phyloP scores from a whole-genome alignment of 2,888 invertebrate genomes.

The Arrhopalites spinosus region DNA sequence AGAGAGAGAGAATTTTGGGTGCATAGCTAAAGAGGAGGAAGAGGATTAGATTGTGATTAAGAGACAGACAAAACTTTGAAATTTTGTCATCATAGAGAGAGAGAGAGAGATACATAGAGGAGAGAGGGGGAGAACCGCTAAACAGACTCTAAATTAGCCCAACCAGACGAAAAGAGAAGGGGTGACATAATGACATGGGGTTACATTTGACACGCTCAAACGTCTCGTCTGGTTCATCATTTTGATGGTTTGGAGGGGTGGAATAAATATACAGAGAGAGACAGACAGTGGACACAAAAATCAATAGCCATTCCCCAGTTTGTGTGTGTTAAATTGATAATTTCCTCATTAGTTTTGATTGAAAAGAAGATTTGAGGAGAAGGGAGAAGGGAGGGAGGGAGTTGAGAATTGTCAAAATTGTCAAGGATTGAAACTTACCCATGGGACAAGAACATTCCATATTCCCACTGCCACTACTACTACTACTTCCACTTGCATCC shows the following conservation, averaged over 20 bases:
- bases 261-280: not conserved
- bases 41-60: too few species aligned
- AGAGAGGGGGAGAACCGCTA: not conserved
- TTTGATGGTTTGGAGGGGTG: too few species aligned
- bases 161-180: not conserved
- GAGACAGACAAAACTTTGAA: not conserved
- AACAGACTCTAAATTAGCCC: too few species aligned
- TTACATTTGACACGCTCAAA: too few species aligned
- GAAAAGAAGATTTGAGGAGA: conserved; percentile 4
- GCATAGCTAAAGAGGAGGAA: too few species aligned
- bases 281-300: conserved; percentile 11
- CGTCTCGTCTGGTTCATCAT: too few species aligned
- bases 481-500: conserved; percentile 18
- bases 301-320: conserved; percentile 33
- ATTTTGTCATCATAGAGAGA: not conserved
- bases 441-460: conserved; percentile 34
- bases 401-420: not conserved
- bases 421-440: conserved; percentile 24
- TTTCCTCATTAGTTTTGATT: conserved; percentile 39
- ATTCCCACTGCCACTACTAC: too few species aligned
- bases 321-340: conserved; percentile 33
- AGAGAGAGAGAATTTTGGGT: too few species aligned
- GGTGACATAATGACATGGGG: not conserved
- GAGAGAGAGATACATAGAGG: not conserved
- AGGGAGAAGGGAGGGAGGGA: not conserved